phyloP scores from a whole-genome alignment of 2,888 invertebrate genomes.

The Eupsilia transversa region DNA sequence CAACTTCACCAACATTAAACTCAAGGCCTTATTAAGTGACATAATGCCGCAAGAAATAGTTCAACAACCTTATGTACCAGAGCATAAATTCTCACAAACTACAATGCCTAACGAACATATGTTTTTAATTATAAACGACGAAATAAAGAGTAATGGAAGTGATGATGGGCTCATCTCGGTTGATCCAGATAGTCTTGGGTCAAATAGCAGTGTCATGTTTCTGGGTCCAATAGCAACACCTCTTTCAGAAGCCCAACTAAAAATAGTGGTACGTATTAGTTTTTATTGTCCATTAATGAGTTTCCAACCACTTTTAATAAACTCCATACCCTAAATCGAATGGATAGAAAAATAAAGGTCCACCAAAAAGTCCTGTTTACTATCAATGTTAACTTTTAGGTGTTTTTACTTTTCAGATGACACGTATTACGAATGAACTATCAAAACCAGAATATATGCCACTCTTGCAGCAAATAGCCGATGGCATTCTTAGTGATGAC shows the following conservation, averaged over 20 bases:
- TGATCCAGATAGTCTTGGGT: slow-evolving; percentile 84
- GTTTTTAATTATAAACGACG: slow-evolving; percentile 86
- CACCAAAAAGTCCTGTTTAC: no score
- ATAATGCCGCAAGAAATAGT: slow-evolving; percentile 56
- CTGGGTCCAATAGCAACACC: slow-evolving; percentile 84
- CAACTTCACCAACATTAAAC: slow-evolving; percentile 51
- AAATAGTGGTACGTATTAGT: slow-evolving; percentile 80
- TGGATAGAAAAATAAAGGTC: neutral
- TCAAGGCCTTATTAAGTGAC: slow-evolving; percentile 66
- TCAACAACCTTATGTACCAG: slow-evolving; percentile 45
- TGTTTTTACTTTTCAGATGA: slow-evolving; percentile 78
- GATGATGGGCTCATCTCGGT: slow-evolving; percentile 81
- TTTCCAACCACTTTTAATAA: neutral
- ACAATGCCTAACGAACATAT: slow-evolving; percentile 77
- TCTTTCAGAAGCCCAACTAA: slow-evolving; percentile 79
- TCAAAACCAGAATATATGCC: slow-evolving; percentile 83
- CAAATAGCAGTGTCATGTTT: slow-evolving; percentile 84
- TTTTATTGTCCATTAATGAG: neutral
- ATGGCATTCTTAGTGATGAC: slow-evolving; percentile 75
- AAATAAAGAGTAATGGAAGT: slow-evolving; percentile 80
- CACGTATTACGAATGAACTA: slow-evolving; percentile 82
- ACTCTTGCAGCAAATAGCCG: slow-evolving; percentile 82
- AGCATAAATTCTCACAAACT: slow-evolving; percentile 41
- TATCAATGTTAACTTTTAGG: neutral
- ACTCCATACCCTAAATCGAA: neutral